Base-by-base conservation (phyloP, 2,113 vertebrate genomes). In the Psilopogon haemacephalus region DNA sequence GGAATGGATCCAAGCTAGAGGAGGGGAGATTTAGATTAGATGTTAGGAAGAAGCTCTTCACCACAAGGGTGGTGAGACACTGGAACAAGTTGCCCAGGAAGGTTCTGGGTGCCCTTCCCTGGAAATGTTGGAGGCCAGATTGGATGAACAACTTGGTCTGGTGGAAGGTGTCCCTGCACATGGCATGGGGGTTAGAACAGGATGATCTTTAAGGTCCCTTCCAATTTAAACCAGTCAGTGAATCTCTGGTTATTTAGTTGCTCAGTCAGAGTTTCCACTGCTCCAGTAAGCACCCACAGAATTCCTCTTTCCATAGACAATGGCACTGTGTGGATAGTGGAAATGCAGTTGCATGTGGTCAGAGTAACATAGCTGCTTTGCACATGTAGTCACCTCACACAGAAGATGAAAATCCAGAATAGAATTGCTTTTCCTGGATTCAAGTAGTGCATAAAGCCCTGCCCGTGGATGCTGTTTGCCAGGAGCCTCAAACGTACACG, bases 361-460 rank as follows among this genome's bases (percentile, higher is more conserved):
- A 94, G 38, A 77, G 17, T 64, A 74, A 69, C 32, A 5, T 44
- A 84, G 30, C 11, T 78, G 24, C n/a, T 90, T 90, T 6, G 2
- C 70, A 79, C 67, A 74, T 64, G 71, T 3, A 83, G 30, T 84
- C 35, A 71, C 11, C 24, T 77, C 24, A 77, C 30, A 71, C 19
- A 35, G 30, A 60, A 59, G 15, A 94, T 44, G 19, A 68, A 95
- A 81, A 95, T 65, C 21, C 26, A 83, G 62, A 85, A 68, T 74
- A 71, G 86, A 92, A 42, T 32, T 64, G 19, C n/a, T 83, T 77
- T 76, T 70, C n/a, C 24, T 87, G 30, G 30, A 79, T 58, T 96
- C 38, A 77, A 64, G 33, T 86, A 76, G 83, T 77, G 40, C 90
- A 91, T 69, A 92, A 87, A 88, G 89, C 46, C 71, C 50, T 62